Evolutionary conservation across 2,113 vertebrate genomes (phyloP), one percentile per base, ranked within the genome.

Genomic region (Cryptoleucopteryx plumbea): DNA sequence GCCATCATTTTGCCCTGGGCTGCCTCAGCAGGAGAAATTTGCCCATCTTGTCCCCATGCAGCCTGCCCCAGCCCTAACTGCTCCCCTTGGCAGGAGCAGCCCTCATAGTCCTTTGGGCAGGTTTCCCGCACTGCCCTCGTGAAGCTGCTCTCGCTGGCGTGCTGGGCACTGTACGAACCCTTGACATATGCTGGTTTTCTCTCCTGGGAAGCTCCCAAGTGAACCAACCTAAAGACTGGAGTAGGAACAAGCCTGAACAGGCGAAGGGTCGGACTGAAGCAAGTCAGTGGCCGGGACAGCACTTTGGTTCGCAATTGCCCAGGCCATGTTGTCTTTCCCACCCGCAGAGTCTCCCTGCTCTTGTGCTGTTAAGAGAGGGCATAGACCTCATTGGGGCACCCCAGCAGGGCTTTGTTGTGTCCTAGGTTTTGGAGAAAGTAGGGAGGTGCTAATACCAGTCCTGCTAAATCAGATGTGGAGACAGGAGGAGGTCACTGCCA

Each of bases 1-100:
- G 47, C 31, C 25, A 20, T 5, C 13, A 4, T 23, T 2, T 1
- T 7, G 21, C 12, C 45, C 42, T 2, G 2, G 26, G 6, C 21
- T 65, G 27, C 25, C 40, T 14, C 48, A 92, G 31, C 14, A 34
- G 55, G 19, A 82, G 18, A 10, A 43, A 23, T 34, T 5, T 75
- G 18, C 47, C 42, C 6, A 1, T 12, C 40, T 13, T 29, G 10
- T 29, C 20, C 40, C 25, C 27, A 9, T 0, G 36, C 10, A 16
- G 86, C 25, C 23, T 25, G 16, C 23, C 56, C 16, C 66, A 65
- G 26, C 50, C 36, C 36, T 7, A 31, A 40, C 53, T 2, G 0
- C 32, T 45, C 26, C 40, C 34, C 40, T 31, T 14, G 62, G 25
- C 55, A 36, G n/a, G 5, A 42, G n/a, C 20, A 55, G 55, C 63